Evolutionary conservation across 2,797 vertebrate species (phyloP).

Genomic region (Triplophysa bombifrons): DNA sequence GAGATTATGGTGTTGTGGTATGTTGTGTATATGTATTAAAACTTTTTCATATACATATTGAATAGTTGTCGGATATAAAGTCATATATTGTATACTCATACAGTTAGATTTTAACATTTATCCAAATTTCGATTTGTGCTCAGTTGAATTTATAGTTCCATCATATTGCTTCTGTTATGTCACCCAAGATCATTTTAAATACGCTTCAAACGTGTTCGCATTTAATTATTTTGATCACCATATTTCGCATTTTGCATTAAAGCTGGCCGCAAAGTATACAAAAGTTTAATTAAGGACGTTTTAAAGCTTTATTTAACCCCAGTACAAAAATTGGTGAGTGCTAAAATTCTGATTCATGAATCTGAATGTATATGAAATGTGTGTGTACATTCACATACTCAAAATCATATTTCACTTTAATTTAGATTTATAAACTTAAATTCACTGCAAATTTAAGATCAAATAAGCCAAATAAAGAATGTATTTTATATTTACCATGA

Average conservation of each 20-base stretch:
- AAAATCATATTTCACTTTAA: slow-evolving; percentile 5
- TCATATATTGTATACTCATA: slow-evolving; percentile 49
- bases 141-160: slow-evolving; percentile 55
- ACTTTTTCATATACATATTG: slow-evolving; percentile 64
- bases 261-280: slow-evolving; percentile 16
- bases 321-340: neutral
- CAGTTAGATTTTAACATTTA: slow-evolving; percentile 53
- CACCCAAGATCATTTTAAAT: slow-evolving; percentile 65
- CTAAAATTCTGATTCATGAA: too few species aligned
- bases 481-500: neutral
- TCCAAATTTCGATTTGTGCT: slow-evolving; percentile 69
- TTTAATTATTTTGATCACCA: slow-evolving; percentile 54
- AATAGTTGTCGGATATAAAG: slow-evolving; percentile 66
- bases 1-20: slow-evolving; percentile 65
- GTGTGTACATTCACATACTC: neutral
- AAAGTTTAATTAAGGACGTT: slow-evolving; percentile 11
- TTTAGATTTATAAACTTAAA: slow-evolving; percentile 12
- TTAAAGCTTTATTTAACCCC: slow-evolving; percentile 16
- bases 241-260: neutral
- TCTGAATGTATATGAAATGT: neutral
- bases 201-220: slow-evolving; percentile 55
- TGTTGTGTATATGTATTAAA: slow-evolving; percentile 56
- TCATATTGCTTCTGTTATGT: slow-evolving; percentile 67
- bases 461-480: slow-evolving; percentile 4
- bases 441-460: slow-evolving; percentile 14